Conservation (phyloP, 2,888 invertebrate genomes). For the Catocala nupta region DNA sequence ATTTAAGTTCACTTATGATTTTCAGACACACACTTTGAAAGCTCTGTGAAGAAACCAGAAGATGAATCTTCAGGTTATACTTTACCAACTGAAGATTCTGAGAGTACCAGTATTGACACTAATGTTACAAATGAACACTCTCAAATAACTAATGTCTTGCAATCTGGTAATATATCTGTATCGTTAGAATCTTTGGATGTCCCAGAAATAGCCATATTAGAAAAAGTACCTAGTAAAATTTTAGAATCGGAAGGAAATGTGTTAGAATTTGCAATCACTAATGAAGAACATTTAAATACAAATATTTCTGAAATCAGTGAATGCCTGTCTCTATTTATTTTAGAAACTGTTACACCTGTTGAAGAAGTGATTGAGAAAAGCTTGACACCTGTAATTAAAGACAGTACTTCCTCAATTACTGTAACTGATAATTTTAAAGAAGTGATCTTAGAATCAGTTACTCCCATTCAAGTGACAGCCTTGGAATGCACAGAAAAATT, state of each 20-base stretch:
- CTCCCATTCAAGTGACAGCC: too few species aligned
- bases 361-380: neutral
- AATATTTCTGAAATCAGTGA: neutral
- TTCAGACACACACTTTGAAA: slow-evolving; percentile 30
- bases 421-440: too few species aligned
- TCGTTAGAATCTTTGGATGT: neutral
- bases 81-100: neutral
- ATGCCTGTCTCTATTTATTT: neutral
- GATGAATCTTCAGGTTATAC: slow-evolving; percentile 2
- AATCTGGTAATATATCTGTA: neutral
- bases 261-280: neutral
- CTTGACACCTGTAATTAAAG: too few species aligned
- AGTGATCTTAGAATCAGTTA: too few species aligned
- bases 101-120: neutral
- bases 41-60: slow-evolving; percentile 15
- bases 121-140: neutral
- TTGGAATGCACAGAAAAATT: too few species aligned
- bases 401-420: too few species aligned
- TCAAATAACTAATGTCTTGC: neutral
- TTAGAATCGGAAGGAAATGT: too few species aligned
- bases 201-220: too few species aligned
- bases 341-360: neutral
- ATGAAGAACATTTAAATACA: neutral
- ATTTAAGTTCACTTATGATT: slow-evolving; percentile 24
- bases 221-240: too few species aligned